phyloP scores from a whole-genome alignment of 2,113 vertebrate genomes.

The Petroica traversi region DNA sequence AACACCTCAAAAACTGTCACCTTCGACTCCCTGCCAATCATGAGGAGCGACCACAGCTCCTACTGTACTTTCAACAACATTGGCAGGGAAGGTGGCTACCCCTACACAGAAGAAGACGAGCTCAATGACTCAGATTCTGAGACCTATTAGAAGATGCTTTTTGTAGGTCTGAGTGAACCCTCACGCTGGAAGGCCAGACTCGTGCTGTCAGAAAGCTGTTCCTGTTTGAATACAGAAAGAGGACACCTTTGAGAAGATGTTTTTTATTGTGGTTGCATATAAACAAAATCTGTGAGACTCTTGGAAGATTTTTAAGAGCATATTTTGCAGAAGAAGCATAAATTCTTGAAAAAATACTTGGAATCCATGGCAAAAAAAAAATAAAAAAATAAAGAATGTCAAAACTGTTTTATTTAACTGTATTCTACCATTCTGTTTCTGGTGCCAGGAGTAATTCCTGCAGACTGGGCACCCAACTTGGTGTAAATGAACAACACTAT shows the following conservation, averaged over 20 bases:
- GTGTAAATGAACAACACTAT: constrained; percentile 61
- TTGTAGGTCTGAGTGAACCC: neutral
- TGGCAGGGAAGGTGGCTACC: constrained; percentile 85
- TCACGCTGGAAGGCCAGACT: constrained; percentile 42
- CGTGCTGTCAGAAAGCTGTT: constrained; percentile 23
- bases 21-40: constrained; percentile 88
- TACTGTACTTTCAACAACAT: constrained; percentile 97
- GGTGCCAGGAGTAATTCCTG: constrained; percentile 70
- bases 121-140: constrained; percentile 98
- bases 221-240: constrained; percentile 4
- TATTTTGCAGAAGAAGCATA: constrained; percentile 75
- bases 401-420: constrained; percentile 71
- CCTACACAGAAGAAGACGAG: constrained; percentile 88
- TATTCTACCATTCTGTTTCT: constrained; percentile 64
- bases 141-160: constrained; percentile 85
- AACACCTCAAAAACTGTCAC: constrained; percentile 94
- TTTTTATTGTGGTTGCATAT: constrained; percentile 38
- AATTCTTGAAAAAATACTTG: constrained; percentile 69
- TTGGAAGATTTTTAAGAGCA: constrained; percentile 71
- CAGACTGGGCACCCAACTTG: constrained; percentile 64
- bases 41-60: constrained; percentile 88
- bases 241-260: constrained; percentile 54
- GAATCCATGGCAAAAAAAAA: constrained; percentile 51
- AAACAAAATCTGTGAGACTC: constrained; percentile 47
- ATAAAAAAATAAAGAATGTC: constrained; percentile 48